Evolutionary conservation across 2,113 vertebrate genomes (phyloP), one percentile per base, ranked within the genome.

Genomic region (Patagioenas fasciata): DNA sequence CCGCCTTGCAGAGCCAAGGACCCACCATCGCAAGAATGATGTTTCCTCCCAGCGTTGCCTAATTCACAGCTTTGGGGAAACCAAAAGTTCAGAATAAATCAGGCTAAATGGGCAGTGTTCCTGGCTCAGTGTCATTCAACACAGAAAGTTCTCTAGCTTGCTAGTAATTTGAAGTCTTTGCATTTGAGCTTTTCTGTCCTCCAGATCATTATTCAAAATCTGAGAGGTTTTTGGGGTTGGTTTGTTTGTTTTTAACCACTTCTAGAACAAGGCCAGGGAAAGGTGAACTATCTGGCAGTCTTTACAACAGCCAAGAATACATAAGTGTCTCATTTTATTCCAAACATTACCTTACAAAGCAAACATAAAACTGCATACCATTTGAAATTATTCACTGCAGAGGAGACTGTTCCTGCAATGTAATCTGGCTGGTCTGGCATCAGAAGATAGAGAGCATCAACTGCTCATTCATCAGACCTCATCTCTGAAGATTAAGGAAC

Each of bases 1-100:
- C 8, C 31, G 34, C 54, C 44, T 29, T 17, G 5, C 8, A 0
- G 2, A 56, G 36, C 40, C 56, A 47, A 57, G 54, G 53, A 20
- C 28, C 48, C 67, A 31, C 2, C 10, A 70, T 2, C 51, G 28
- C 47, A 62, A 62, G 67, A 29, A 36, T 0, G 2, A 50, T 58
- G 36, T 15, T 80, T 57, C 56, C 85, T 50, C 17, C 44, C 17
- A 1, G 21, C 10, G 50, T 4, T 79, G 54, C 61, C 70, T 15
- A 44, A 91, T 16, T 78, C 18, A 2, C 19, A 53, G 53, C 48
- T 65, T 10, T 57, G 44, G 31, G 65, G 50, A 89, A 47, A 69
- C 28, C 23, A 34, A 51, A 42, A 0, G 0, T 13, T 61, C 17
- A 3, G 29, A 53, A 69, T 23, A 57, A 47, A 72, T 36, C 34